A percentile compares a stretch with the other conserved stretches of the same genome.
phyloP scores from a whole-genome alignment of 2,113 vertebrate genomes.

The Nerophis ophidion region DNA sequence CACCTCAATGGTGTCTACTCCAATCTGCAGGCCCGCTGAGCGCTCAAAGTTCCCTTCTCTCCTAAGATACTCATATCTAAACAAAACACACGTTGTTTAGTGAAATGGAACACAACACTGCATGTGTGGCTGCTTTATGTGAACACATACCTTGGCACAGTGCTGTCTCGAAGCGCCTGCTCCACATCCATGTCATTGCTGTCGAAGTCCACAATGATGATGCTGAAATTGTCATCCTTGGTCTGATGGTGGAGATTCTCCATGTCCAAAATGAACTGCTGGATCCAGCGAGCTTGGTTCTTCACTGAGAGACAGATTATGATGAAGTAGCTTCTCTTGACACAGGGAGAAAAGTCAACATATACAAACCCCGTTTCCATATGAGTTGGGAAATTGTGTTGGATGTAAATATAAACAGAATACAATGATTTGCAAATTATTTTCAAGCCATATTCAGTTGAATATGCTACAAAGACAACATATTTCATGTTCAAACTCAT shows the following conservation, averaged over 20 bases:
- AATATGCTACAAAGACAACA: too few relatives aligned
- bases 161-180: constrained; percentile 77
- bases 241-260: constrained; percentile 79
- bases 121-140: neutral
- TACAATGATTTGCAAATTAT: too few relatives aligned
- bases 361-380: too few relatives aligned
- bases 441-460: too few relatives aligned
- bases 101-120: neutral
- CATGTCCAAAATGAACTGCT: constrained; percentile 95
- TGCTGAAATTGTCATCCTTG: constrained; percentile 84
- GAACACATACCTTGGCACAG: constrained; percentile 77
- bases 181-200: constrained; percentile 98
- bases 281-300: constrained; percentile 97
- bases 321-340: neutral
- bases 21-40: constrained; percentile 88
- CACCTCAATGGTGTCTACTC: constrained; percentile 89
- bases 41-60: constrained; percentile 93
- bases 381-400: too few relatives aligned
- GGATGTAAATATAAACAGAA: too few relatives aligned
- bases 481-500: too few relatives aligned
- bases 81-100: constrained; percentile 13
- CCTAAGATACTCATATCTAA: constrained; percentile 88
- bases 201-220: constrained; percentile 94
- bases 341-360: neutral
- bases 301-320: constrained; percentile 74